Base-by-base conservation (phyloP, 2,797 vertebrate species). In the Melanotaenia boesemani region DNA sequence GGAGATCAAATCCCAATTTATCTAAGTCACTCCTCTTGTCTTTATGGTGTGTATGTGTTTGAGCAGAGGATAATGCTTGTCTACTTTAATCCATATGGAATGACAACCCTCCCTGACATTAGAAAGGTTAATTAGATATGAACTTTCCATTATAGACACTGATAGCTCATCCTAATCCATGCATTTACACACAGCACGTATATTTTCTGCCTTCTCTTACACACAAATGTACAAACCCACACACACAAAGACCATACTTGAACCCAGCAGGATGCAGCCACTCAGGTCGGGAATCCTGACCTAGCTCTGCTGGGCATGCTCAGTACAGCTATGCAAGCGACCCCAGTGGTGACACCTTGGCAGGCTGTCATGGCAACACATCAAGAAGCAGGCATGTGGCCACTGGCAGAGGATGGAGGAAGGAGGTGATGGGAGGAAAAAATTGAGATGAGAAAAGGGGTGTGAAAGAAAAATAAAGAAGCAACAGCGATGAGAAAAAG, bases 281-380 rank as follows among this genome's bases (percentile, higher is more conserved):
- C 82, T 75, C 75, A 83, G 85, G 77, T 84, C 9, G 44, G 36
- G 80, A 70, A 71, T 80, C 81, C 80, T 88, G 85, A 89, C 83
- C 81, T 57, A 18, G 70, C 82, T 79, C 68, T 70, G 73, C 44
- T 78, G 85, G 64, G 82, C 80, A 86, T 90, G 84, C 80, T 88
- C 88, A 81, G 80, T 77, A 69, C 46, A 65, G 44, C 24, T 48
- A 80, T 64, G 67, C 30, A 70, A 79, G 79, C 56, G 69, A 85
- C 74, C 78, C 79, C 57, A 70, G 78, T n/a, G 58, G 77, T 57
- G 80, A 83, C 81, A 86, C 82, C 69, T 88, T 88, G 85, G 83
- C 77, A 67, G 37, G 83, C 81, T 89, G 87, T 89, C 88, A 88
- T 90, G 89, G 90, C 82, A 85, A 89, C 87, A 63, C 85, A 83